phyloP scores from a whole-genome alignment of 1,140 invertebrate species.

The Zeugodacus cucurbitae region DNA sequence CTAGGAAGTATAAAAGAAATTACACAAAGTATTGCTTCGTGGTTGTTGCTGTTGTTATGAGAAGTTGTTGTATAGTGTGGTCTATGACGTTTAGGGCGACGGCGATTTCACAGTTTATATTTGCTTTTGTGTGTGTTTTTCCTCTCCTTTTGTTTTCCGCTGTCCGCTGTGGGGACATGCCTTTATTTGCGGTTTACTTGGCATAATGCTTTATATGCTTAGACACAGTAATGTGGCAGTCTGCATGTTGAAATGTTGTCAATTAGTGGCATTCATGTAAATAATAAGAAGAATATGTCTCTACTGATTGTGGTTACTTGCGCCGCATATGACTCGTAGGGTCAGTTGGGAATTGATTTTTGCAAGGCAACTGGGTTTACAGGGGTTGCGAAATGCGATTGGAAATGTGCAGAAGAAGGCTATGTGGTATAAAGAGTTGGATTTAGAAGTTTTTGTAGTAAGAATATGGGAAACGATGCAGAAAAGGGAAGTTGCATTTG shows the following conservation, averaged over 20 bases:
- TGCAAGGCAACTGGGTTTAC: not conserved
- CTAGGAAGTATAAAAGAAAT: constrained; percentile 31
- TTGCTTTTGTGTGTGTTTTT: not conserved
- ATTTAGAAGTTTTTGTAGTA: no score
- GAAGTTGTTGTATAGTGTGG: not conserved
- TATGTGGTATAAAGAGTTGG: not conserved
- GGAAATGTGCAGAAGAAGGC: not conserved
- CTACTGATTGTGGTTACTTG: not conserved
- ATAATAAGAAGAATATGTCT: constrained; percentile 4
- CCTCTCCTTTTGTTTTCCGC: not conserved
- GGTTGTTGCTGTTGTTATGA: constrained; percentile 4
- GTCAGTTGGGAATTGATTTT: constrained; percentile 24
- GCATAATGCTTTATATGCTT: constrained; percentile 21
- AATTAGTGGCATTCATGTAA: constrained; percentile 39
- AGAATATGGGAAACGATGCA: no score
- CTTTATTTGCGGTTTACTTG: constrained; percentile 35
- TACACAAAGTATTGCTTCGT: not conserved
- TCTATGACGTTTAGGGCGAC: not conserved
- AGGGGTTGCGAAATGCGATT: not conserved
- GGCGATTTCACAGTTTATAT: constrained; percentile 27
- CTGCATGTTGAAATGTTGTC: constrained; percentile 27
- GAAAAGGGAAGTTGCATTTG: no score
- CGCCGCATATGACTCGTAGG: not conserved
- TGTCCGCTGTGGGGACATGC: not conserved
- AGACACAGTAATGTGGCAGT: constrained; percentile 29